These are phyloP conservation scores for Heterodera schachtii DNA, from an alignment of 1,140 invertebrate species.

Conservation along the genomic window DNA sequence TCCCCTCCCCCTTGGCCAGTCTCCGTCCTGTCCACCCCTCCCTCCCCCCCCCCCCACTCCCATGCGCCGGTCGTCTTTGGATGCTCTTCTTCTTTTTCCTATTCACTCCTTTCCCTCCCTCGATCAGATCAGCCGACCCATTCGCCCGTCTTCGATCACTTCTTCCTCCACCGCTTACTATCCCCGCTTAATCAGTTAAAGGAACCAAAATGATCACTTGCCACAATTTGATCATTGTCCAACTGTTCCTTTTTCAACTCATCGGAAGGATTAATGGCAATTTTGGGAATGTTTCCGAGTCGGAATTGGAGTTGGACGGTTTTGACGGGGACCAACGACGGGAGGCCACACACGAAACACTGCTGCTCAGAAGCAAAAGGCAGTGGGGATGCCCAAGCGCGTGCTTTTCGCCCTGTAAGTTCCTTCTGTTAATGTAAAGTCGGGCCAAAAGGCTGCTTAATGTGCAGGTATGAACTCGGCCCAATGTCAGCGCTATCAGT, in stretches of 20 bases:
- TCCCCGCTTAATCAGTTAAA: neutral
- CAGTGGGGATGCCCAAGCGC: conserved; percentile 47
- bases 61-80: neutral
- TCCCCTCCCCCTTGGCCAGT: neutral
- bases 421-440: neutral
- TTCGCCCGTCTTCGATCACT: neutral
- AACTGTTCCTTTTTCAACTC: neutral
- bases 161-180: neutral
- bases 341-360: neutral
- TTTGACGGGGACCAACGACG: neutral
- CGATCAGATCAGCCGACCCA: neutral
- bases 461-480: conserved; percentile 34
- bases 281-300: conserved; percentile 3
- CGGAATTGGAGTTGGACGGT: neutral
- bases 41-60: neutral
- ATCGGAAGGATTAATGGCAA: neutral
- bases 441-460: neutral
- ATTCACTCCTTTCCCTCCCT: too few relatives aligned
- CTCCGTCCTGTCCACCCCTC: neutral
- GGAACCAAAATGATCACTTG: neutral
- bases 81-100: neutral
- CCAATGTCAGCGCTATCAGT: conserved; percentile 49
- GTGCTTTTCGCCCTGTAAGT: conserved; percentile 41
- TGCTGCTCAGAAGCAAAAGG: conserved; percentile 26
- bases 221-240: neutral